A percentile compares a stretch with the other conserved stretches of the same genome.
These are phyloP conservation scores for Meiosimyza platycephala DNA, from an alignment of 2,888 invertebrate species.

Conservation along the genomic window DNA sequence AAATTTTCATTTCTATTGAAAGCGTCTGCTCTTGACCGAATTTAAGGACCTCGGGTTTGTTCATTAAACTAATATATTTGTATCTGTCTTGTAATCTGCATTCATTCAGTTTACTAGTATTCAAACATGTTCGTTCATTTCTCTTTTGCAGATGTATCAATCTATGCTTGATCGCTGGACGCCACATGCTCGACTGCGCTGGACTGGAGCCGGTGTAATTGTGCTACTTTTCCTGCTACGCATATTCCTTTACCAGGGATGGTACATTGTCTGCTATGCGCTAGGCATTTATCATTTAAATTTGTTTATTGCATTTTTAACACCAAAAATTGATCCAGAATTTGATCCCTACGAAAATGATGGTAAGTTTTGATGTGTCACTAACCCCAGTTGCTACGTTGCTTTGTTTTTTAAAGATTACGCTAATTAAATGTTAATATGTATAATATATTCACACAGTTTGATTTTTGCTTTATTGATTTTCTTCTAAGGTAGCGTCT, in stretches of 20 bases:
- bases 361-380: slow-evolving; percentile 70
- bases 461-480: slow-evolving; percentile 18
- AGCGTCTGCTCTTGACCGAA: no score
- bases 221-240: slow-evolving; percentile 81
- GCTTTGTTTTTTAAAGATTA: background rate
- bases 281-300: slow-evolving; percentile 99
- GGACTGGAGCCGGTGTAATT: slow-evolving; percentile 79
- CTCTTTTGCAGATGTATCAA: slow-evolving; percentile 73
- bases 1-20: no score
- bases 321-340: slow-evolving; percentile 99
- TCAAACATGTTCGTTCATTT: background rate
- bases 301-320: slow-evolving; percentile 98
- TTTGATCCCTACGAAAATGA: slow-evolving; percentile 81
- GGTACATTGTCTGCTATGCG: slow-evolving; percentile 99
- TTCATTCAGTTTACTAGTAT: slow-evolving; percentile 16
- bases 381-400: no score
- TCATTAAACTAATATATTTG: no score
- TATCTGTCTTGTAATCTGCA: background rate
- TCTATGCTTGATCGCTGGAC: slow-evolving; percentile 88
- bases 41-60: no score
- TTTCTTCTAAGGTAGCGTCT: background rate
- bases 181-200: slow-evolving; percentile 83
- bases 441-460: background rate
- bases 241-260: slow-evolving; percentile 92
- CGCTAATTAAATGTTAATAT: background rate